phyloP scores from a whole-genome alignment of 2,888 invertebrate genomes.

The Glyphotaelius pellucidus region DNA sequence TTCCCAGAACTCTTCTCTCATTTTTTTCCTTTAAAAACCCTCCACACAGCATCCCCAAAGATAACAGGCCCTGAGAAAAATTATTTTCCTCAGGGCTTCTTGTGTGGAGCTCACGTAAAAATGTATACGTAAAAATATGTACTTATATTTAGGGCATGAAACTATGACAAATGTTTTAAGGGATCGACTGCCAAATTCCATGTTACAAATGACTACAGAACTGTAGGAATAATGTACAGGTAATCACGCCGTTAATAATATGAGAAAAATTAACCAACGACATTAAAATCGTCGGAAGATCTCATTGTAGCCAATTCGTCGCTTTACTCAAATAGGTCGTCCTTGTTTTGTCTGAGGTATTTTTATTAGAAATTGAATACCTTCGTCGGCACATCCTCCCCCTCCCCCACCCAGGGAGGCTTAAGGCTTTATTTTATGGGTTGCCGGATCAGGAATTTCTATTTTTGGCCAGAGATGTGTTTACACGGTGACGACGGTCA shows the following conservation, averaged over 20 bases:
- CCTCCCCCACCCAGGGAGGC: not conserved
- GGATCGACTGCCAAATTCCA: not conserved
- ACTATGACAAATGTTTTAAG: not conserved
- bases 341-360: not conserved
- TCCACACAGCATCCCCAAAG: too few relatives aligned
- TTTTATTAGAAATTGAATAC: not conserved
- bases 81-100: too few relatives aligned
- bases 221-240: not conserved
- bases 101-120: too few relatives aligned
- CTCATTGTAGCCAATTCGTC: not conserved
- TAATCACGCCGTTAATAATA: not conserved
- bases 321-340: not conserved
- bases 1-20: too few relatives aligned
- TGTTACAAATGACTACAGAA: not conserved
- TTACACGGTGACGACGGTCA: constrained; percentile 52
- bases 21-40: too few relatives aligned
- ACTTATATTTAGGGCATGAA: not conserved
- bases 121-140: too few relatives aligned
- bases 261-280: not conserved
- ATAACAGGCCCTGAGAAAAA: too few relatives aligned
- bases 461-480: constrained; percentile 40
- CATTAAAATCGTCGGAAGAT: not conserved
- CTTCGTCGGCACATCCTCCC: not conserved
- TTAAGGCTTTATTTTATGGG: constrained; percentile 29
- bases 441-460: constrained; percentile 32